These are phyloP conservation scores for Ecdyonurus torrentis DNA, from an alignment of 2,888 invertebrate species.

Conservation along the genomic window DNA sequence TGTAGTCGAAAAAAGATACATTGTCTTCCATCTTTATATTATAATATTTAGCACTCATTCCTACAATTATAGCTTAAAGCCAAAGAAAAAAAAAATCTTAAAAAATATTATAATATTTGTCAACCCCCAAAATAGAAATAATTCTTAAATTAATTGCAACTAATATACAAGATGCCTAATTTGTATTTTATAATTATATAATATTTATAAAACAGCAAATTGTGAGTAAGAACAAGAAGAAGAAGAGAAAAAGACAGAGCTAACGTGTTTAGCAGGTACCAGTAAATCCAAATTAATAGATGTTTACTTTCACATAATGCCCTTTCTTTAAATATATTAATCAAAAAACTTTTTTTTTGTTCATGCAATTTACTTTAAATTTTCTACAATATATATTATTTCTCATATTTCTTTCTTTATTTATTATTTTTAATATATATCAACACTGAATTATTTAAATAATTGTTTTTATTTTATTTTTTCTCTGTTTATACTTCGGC, in stretches of 20 bases:
- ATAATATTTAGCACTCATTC: background rate
- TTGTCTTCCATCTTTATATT: too few species aligned
- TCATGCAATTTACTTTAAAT: too few species aligned
- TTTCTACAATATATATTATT: too few species aligned
- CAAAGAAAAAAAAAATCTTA: background rate
- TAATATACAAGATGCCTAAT: background rate
- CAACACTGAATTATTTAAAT: too few species aligned
- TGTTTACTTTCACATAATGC: background rate
- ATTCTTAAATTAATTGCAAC: background rate
- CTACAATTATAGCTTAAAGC: background rate
- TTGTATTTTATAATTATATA: background rate
- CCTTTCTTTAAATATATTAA: too few species aligned
- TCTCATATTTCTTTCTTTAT: too few species aligned
- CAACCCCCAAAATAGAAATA: background rate
- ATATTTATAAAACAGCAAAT: background rate
- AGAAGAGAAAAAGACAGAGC: background rate
- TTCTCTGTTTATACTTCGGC: background rate
- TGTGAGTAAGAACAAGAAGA: background rate
- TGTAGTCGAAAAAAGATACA: too few species aligned
- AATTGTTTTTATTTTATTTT: too few species aligned
- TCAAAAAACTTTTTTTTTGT: too few species aligned
- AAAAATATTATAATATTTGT: background rate
- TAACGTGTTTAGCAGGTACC: background rate
- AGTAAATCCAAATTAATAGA: conserved; percentile 1
- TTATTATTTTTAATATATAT: too few species aligned